Conservation (phyloP, 2,113 vertebrate genomes). For the Lucifuga dentata region DNA sequence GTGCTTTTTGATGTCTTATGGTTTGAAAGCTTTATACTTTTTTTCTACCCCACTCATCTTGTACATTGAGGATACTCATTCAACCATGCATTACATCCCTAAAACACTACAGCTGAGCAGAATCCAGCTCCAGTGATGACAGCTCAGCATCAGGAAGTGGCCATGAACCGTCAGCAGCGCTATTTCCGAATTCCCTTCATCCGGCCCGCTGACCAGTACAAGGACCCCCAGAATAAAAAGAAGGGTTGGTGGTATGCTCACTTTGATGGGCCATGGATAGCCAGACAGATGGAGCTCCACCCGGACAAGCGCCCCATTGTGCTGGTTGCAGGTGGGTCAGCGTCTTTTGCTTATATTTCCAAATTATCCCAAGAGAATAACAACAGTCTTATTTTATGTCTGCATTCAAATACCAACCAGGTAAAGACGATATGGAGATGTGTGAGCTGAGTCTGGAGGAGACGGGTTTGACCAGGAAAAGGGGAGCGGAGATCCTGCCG, state of each 20-base stretch:
- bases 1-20: conserved; percentile 35
- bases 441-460: conserved; percentile 98
- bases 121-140: conserved; percentile 86
- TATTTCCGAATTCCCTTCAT: conserved; percentile 99
- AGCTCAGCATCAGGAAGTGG: conserved; percentile 87
- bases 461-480: conserved; percentile 96
- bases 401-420: conserved; percentile 70
- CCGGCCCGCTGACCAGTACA: conserved; percentile 96
- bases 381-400: not conserved
- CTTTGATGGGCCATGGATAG: conserved; percentile 97
- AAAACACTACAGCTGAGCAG: conserved; percentile 86
- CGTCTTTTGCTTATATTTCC: not conserved
- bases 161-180: conserved; percentile 93
- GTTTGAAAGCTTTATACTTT: conserved; percentile 38
- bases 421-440: conserved; percentile 99
- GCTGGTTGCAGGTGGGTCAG: conserved; percentile 90
- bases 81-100: too few relatives aligned
- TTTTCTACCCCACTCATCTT: conserved; percentile 2
- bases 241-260: conserved; percentile 99
- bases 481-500: conserved; percentile 94
- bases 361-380: not conserved
- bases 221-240: conserved; percentile 97
- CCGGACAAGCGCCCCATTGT: conserved; percentile 98
- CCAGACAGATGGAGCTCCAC: conserved; percentile 95
- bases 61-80: not conserved